Percentiles rank a stretch among this genome's conserved stretches.
Conservation (phyloP, 2,113 vertebrate species). For the Mesitornis unicolor region DNA sequence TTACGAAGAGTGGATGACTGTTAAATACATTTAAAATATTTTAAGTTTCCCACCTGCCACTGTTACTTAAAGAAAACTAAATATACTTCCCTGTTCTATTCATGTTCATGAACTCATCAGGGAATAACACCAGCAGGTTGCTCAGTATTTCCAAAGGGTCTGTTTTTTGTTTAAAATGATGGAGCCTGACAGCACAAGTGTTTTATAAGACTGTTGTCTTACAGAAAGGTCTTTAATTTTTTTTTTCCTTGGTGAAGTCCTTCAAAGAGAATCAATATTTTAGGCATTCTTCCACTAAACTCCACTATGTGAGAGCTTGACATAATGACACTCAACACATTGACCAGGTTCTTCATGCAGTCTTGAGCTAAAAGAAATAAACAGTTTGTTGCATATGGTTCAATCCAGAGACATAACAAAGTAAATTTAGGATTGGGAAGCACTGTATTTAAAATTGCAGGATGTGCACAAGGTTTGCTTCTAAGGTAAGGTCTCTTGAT, state of each 20-base stretch:
- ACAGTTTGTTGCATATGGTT: neutral
- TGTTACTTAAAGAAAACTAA: neutral
- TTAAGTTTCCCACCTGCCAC: neutral
- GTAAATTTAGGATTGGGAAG: neutral
- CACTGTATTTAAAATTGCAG: constrained; percentile 8
- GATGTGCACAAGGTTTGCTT: constrained; percentile 10
- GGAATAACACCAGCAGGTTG: neutral
- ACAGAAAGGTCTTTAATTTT: neutral
- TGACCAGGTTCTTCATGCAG: neutral
- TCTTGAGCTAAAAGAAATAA: neutral
- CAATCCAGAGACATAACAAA: neutral
- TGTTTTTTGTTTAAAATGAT: neutral
- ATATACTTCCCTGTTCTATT: neutral
- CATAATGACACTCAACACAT: neutral
- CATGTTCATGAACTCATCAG: neutral
- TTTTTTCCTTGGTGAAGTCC: neutral
- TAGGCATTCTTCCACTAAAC: neutral
- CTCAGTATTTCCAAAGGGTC: neutral
- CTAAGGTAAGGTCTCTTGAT: neutral
- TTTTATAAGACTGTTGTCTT: neutral
- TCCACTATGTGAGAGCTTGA: neutral
- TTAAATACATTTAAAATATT: neutral
- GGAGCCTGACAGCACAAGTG: neutral
- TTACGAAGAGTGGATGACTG: neutral
- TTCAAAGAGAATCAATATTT: constrained; percentile 5